These are phyloP conservation scores for Tetramorium parvispinum DNA, from an alignment of 1,140 invertebrate species.

Conservation along the genomic window DNA sequence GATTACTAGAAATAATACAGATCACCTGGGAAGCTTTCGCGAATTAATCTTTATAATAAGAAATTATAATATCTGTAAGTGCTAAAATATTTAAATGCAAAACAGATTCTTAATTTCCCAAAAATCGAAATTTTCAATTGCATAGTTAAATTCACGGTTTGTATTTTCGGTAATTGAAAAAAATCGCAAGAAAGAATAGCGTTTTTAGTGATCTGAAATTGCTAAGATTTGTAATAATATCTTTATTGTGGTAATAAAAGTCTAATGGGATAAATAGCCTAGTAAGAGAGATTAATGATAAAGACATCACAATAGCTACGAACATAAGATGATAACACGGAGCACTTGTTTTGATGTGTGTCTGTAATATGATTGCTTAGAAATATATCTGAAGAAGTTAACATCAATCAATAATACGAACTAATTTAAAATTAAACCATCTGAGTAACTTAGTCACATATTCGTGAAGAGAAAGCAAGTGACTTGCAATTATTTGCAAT, in stretches of 20 bases:
- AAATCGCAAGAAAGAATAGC: background rate
- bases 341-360: background rate
- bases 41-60: background rate
- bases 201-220: background rate
- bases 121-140: background rate
- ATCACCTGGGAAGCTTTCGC: background rate
- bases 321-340: background rate
- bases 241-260: background rate
- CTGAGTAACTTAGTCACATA: background rate
- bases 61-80: background rate
- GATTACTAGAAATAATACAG: background rate
- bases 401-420: background rate
- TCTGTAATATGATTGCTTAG: background rate
- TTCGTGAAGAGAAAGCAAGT: background rate
- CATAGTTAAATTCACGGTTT: background rate
- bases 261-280: background rate
- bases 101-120: background rate
- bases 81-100: background rate
- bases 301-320: background rate
- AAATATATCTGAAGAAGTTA: background rate
- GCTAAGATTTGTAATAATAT: background rate
- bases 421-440: background rate
- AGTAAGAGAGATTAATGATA: slow-evolving; percentile 9
- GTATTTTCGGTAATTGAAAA: background rate
- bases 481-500: background rate